Conservation (phyloP, 2,113 vertebrate genomes). For the Poecilia latipinna region DNA sequence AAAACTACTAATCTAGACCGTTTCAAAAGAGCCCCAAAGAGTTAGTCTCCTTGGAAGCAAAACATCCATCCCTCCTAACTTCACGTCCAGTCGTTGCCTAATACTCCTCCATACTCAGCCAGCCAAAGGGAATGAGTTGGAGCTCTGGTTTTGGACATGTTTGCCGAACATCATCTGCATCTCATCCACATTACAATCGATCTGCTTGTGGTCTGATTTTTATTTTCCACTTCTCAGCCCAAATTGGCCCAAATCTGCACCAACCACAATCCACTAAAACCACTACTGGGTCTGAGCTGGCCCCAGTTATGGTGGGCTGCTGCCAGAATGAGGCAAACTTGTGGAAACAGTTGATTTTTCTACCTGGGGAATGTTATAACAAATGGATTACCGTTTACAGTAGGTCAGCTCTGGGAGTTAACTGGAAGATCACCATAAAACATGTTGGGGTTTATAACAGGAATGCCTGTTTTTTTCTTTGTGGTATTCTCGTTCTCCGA, state of each 20-base stretch:
- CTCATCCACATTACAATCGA: background rate
- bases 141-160: background rate
- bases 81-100: background rate
- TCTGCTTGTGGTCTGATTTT: background rate
- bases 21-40: background rate
- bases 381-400: background rate
- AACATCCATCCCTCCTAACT: background rate
- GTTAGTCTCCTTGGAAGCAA: background rate
- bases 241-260: background rate
- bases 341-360: background rate
- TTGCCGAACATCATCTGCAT: background rate
- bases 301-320: background rate
- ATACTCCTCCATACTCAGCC: background rate
- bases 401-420: background rate
- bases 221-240: background rate
- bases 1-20: background rate
- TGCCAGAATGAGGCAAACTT: background rate
- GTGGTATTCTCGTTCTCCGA: constrained; percentile 1
- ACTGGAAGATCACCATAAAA: background rate
- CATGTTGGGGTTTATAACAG: too few relatives aligned
- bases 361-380: background rate
- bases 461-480: background rate
- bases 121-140: background rate
- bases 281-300: background rate
- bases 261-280: background rate